Conservation (phyloP, 2,113 vertebrate species). For the Spea bombifrons region DNA sequence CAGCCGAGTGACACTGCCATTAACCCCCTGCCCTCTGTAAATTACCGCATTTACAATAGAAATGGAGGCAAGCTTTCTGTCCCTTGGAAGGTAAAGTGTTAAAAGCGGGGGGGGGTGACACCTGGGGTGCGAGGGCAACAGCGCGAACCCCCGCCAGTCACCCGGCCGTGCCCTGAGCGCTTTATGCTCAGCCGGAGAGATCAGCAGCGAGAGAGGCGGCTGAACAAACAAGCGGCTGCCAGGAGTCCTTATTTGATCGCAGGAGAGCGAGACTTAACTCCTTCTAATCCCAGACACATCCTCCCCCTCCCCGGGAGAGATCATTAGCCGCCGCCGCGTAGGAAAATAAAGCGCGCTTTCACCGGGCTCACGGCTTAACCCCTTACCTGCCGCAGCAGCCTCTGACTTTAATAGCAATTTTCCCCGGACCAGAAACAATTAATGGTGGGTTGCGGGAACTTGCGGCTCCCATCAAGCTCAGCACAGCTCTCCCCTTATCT, state of each 20-base stretch:
- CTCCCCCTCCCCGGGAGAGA: neutral
- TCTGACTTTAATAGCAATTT: no score
- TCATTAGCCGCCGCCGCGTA: neutral
- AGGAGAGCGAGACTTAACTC: constrained; percentile 41
- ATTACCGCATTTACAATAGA: no score
- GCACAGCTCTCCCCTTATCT: no score
- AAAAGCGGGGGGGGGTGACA: neutral
- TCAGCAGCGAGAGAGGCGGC: constrained; percentile 11
- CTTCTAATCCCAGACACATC: constrained; percentile 23
- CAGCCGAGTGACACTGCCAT: neutral
- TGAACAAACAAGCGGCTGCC: constrained; percentile 37
- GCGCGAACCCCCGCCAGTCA: neutral
- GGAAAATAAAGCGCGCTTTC: neutral
- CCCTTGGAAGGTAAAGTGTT: neutral
- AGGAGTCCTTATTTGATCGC: constrained; percentile 43
- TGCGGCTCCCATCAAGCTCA: no score
- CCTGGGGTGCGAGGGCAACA: neutral
- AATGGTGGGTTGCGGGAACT: no score
- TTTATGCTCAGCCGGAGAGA: neutral
- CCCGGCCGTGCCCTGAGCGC: constrained; percentile 6
- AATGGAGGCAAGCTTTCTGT: no score
- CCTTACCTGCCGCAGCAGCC: neutral
- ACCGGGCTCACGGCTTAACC: neutral
- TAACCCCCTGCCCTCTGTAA: no score
- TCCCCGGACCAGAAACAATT: no score